Conservation (phyloP, 2,888 invertebrate genomes). For the Leucozona laternaria region DNA sequence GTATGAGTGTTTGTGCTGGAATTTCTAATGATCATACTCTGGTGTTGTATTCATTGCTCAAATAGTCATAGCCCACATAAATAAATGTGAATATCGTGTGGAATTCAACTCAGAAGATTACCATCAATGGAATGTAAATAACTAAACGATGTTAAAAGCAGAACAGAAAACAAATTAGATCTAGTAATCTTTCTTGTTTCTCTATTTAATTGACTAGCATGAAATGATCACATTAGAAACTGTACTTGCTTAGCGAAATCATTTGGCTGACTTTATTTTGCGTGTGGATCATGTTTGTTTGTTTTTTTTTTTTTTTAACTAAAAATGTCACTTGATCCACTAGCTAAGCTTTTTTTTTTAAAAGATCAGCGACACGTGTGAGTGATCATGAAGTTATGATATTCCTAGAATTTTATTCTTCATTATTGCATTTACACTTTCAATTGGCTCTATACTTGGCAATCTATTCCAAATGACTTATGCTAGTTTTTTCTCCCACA, state of each 20-base stretch:
- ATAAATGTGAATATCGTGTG: background rate
- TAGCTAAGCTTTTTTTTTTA: background rate
- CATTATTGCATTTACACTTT: background rate
- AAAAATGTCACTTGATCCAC: conserved; percentile 14
- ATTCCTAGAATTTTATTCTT: conserved; percentile 38
- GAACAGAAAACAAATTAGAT: conserved; percentile 8
- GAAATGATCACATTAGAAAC: conserved; percentile 1
- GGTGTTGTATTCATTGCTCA: background rate
- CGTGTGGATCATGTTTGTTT: background rate
- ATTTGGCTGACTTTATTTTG: background rate
- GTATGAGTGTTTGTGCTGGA: conserved; percentile 29
- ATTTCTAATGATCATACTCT: conserved; percentile 46
- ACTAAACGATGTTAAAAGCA: conserved; percentile 37
- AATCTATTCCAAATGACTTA: background rate
- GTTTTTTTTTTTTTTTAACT: background rate
- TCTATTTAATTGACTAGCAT: conserved; percentile 17
- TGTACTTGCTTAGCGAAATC: background rate
- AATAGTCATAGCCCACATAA: conserved; percentile 5
- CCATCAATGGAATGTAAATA: conserved; percentile 70
- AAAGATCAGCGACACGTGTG: conserved; percentile 66
- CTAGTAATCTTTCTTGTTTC: background rate
- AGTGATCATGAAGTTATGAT: conserved; percentile 28
- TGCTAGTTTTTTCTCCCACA: conserved; percentile 1
- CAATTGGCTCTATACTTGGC: background rate
- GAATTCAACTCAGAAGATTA: conserved; percentile 38